These are phyloP conservation scores for Brachyhypopomus gauderio DNA, from an alignment of 2,113 vertebrate genomes.

Conservation along the genomic window DNA sequence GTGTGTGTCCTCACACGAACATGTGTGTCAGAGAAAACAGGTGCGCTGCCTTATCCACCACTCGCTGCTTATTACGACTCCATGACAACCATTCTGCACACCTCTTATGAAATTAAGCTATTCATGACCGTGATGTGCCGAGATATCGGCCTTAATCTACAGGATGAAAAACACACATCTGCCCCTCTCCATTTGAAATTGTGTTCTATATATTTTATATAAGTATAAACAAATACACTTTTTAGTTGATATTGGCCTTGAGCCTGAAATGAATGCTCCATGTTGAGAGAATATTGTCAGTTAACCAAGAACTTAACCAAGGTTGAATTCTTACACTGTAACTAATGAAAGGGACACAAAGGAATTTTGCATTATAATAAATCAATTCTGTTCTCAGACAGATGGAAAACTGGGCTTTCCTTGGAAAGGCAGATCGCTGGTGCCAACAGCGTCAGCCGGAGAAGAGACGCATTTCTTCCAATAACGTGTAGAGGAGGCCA, in stretches of 20 bases:
- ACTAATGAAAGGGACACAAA: not conserved
- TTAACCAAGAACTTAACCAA: not conserved
- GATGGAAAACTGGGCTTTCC: not conserved
- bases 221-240: not conserved
- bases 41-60: not conserved
- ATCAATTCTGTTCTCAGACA: not conserved
- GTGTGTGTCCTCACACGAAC: not conserved
- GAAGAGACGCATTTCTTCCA: conserved; percentile 18
- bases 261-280: not conserved
- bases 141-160: not conserved
- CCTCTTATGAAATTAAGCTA: conserved; percentile 7
- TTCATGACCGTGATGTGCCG: not conserved
- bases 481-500: not conserved
- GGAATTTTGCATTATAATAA: conserved; percentile 1
- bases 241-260: conserved; percentile 10
- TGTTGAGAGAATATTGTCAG: not conserved
- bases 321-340: not conserved
- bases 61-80: not conserved
- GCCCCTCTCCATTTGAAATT: not conserved
- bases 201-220: not conserved
- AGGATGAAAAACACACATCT: not conserved
- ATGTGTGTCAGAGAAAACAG: conserved; percentile 6
- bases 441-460: not conserved
- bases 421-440: not conserved
- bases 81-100: conserved; percentile 4